Evolutionary conservation across 1,140 invertebrate species (phyloP).

Genomic region (Cyphomyrmex costatus): DNA sequence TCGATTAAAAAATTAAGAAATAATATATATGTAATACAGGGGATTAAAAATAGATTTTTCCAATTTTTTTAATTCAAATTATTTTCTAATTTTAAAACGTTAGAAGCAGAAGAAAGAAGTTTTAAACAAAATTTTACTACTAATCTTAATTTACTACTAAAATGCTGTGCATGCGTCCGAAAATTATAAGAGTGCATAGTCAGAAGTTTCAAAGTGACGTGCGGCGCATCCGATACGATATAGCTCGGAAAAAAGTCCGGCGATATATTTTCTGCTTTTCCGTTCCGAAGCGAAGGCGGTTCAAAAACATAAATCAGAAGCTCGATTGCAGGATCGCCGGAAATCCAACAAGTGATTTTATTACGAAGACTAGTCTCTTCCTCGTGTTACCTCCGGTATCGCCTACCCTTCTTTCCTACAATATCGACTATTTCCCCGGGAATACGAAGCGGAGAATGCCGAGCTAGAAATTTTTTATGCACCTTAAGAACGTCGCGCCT

Average conservation of each 20-base stretch:
- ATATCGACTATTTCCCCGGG: conserved; percentile 67
- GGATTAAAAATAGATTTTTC: not conserved
- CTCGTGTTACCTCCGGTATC: conserved; percentile 55
- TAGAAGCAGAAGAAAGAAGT: not conserved
- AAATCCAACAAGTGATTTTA: conserved; percentile 83
- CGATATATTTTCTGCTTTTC: conserved; percentile 53
- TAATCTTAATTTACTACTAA: conserved; percentile 37
- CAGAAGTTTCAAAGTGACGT: conserved; percentile 48
- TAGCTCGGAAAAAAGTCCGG: conserved; percentile 31
- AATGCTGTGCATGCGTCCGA: conserved; percentile 25
- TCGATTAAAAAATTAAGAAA: not conserved
- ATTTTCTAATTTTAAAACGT: not conserved
- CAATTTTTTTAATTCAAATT: not conserved
- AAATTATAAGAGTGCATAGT: conserved; percentile 45
- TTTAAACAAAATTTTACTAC: not conserved
- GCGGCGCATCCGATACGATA: conserved; percentile 40
- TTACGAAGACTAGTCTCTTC: conserved; percentile 72
- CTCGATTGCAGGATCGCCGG: conserved; percentile 61
- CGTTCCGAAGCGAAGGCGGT: conserved; percentile 24
- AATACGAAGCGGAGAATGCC: conserved; percentile 37
- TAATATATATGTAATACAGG: not conserved
- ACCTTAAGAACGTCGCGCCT: conserved; percentile 39
- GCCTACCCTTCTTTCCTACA: conserved; percentile 30
- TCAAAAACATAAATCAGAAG: conserved; percentile 64
- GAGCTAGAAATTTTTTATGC: conserved; percentile 62